Base-by-base conservation (phyloP, 1,140 invertebrate species). In the Listronotus oregonensis region DNA sequence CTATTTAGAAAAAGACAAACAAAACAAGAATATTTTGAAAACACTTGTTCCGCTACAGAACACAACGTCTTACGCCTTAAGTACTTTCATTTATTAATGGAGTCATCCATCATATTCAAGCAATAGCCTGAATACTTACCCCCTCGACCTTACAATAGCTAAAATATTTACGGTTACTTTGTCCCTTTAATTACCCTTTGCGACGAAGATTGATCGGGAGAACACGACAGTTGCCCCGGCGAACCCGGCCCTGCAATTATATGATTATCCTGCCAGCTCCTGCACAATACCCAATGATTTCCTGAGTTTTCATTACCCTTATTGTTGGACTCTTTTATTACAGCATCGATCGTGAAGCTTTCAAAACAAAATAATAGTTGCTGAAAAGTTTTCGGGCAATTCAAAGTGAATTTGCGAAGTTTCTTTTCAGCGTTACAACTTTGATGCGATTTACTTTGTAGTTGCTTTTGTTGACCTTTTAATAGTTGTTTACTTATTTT, bases 251-350 rank as follows among this genome's bases (percentile, higher is more conserved):
- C 59, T 66, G 72, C 70, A 75, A 75, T 75, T 75, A 73, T 67
- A 73, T 68, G 69, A 74, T 74, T 71, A 74, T 72, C 66, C 61
- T 59, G 56, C 67, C 70, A 69, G 71, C 71, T 70, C 64, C 61
- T 51, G 56, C 64, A 75, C 73, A 75, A 75, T 73, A 71, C 73
- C 62, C 70, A 65, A 64, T 73, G 73, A 75, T 75, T 75, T 75
- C 70, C 72, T 63, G 64, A 56, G 69, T 71, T 75, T 75, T 75
- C 74, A 75, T 75, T 75, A 75, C 74, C 74, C 69, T 68, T 67
- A 75, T 75, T 75, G 74, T 75, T 62, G 67, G 59, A 32, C 43
- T 54, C 65, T 69, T 73, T 73, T 74, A 71, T 74, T 56, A 50
- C 51, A 57, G 55, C 47, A 46, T 54, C 52, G 44, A 59, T 17